Base-by-base conservation (phyloP, 2,113 vertebrate genomes). In the Tragelaphus scriptus region DNA sequence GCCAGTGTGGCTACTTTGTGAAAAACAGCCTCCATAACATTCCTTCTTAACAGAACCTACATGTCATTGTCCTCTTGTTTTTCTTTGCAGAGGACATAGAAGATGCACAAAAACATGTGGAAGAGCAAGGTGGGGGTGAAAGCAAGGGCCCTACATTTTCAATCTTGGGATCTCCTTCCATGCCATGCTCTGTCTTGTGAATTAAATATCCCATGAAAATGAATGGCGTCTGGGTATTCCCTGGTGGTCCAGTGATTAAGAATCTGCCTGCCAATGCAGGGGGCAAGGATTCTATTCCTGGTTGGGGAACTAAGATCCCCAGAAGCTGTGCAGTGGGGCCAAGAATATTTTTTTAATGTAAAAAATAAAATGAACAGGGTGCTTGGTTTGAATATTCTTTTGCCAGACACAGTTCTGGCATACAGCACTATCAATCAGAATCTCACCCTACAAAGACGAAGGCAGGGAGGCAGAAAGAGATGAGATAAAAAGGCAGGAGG, bases 121-220 rank as follows among this genome's bases (percentile, higher is more conserved):
- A 40, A 26, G 6, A 80, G 30, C 7, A 7, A 30, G 53, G 10
- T 26, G 49, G 65, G 56, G 26, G 16, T 3, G 17, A 55, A 71
- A n/a, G 55, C 14, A 15, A 26, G 28, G 44, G 26, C 30, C 59
- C 71, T 79, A 3, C 7, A 63, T 14, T n/a, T 25, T 21, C 40
- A 82, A 36, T 5, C 21, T 55, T 30, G 51, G n/a, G 28, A 14
- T 71, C 53, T 59, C 59, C 59, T 30, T 58, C 56, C 12, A 53
- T 1, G 2, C 6, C 61, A 30, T 1, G 10, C 36, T 44, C 23
- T 13, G 53, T 28, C 25, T 86, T 8, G 0, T 7, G 85, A n/a
- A 55, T 25, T 75, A 88, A 75, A 71, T 8, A 80, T 2, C 40
- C 61, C 86, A 75, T 7, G 14, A 56, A 75, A 88, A 90, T 3